Evolutionary conservation across 1,140 invertebrate species (phyloP), one percentile per base, ranked within the genome.

Genomic region (Aradophagus sp.): DNA sequence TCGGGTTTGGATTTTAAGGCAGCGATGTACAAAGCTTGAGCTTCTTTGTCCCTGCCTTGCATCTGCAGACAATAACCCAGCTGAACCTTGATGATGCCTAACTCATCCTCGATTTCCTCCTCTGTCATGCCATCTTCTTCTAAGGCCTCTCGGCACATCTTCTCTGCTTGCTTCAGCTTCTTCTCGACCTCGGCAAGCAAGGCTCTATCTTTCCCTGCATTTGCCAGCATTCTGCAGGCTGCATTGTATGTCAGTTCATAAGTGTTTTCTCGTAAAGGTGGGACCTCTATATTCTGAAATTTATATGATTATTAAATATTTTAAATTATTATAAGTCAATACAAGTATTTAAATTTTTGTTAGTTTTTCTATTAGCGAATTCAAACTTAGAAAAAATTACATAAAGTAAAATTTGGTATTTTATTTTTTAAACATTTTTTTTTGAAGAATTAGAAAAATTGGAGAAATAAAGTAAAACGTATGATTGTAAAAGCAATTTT

Each of bases 171-270:
- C 72, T 91, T 90, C 5, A 99, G 81, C 76, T 95, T 93, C 11
- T 90, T 90, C 63, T 95, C 89, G 1, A 96, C 96, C 75, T 95
- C 94, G 31, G 82, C 80, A 13, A 85, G 72, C 0, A 56, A 45
- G 0, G 55, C 12, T 58, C 58, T 76, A 13, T 85, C 79, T 77
- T 88, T 92, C 65, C 90, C 89, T 3, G 90, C 91, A 34, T 89
- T 86, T 62, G 91, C 92, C 35, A 95, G 90, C 10, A 94, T 82
- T 36, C 90, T 88, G 80, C 95, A 97, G 4, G 95, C 95, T 26
- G 90, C 89, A 80, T 99, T 99, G 77, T 97, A 99, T 17, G 91
- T 90, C 27, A 97, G 80, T 81, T 99, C 97, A 84, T 97, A 98
- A 0, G 92, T 92, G 20, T 88, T 80, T 50, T 92, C 90, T 29